phyloP scores from a whole-genome alignment of 2,113 vertebrate genomes.

The Monopterus albus region DNA sequence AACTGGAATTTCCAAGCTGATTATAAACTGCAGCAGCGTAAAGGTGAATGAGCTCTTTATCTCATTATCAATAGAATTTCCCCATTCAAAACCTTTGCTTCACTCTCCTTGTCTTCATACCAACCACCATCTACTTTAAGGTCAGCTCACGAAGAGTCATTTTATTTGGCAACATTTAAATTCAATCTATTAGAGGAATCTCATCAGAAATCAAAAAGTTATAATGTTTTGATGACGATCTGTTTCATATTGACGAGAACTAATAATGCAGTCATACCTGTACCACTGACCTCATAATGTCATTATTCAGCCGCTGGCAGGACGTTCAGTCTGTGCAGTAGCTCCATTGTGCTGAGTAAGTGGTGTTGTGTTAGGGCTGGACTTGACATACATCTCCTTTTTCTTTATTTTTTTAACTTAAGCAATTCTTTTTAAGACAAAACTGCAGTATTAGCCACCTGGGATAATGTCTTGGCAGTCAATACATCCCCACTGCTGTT shows the following conservation, averaged over 20 bases:
- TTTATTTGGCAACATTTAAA: background rate
- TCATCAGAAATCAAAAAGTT: background rate
- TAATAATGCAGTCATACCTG: slow-evolving; percentile 43
- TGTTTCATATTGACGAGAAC: slow-evolving; percentile 39
- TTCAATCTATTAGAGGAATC: background rate
- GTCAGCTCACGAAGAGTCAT: background rate
- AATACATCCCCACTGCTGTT: slow-evolving; percentile 60
- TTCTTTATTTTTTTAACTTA: slow-evolving; percentile 42
- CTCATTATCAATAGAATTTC: background rate
- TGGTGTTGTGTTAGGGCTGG: slow-evolving; percentile 31
- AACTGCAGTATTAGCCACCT: slow-evolving; percentile 66
- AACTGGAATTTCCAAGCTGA: background rate
- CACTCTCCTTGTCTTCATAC: background rate
- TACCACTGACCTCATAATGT: slow-evolving; percentile 42
- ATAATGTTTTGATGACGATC: slow-evolving; percentile 12
- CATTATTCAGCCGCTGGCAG: slow-evolving; percentile 13
- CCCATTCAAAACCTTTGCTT: background rate
- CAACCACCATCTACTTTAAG: background rate
- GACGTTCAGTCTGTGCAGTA: slow-evolving; percentile 20
- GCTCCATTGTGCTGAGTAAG: slow-evolving; percentile 58
- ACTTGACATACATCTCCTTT: slow-evolving; percentile 46
- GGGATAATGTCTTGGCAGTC: slow-evolving; percentile 45
- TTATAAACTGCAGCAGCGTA: background rate
- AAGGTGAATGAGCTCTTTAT: no score
- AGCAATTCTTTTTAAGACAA: slow-evolving; percentile 72